Evolutionary conservation across 1,140 invertebrate genomes (phyloP), one percentile per base, ranked within the genome.

Genomic region (Sminthurinus signatus): DNA sequence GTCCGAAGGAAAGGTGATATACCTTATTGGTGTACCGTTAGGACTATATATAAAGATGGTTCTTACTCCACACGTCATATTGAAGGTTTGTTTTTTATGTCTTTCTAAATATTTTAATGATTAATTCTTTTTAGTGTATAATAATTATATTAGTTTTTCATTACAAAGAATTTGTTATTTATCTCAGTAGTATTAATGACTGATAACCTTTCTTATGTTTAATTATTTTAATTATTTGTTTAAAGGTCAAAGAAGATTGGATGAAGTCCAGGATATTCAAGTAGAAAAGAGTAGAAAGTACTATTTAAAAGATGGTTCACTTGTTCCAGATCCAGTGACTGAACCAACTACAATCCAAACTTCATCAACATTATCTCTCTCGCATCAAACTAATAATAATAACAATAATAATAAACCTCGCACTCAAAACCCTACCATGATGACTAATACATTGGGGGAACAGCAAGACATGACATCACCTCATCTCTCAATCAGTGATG

Each of bases 21-120:
- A 61, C 66, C 52, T 43, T 71, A 66, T 61, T 65, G 57, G 57
- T 63, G 66, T 14, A 63, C 44, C 15, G 48, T 71, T 3, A 67
- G 60, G 36, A 71, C 70, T 21, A 36, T 31, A 19, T 71, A 46
- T 46, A 71, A 71, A 46, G 70, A 71, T 39, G 67, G 64, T 5
- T 51, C 66, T 1, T 64, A 42, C 15, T 31, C 63, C 15, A 66
- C 62, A 8, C 55, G 70, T 21, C 48, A 56, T 12, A 64, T 71
- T 48, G 70, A 68, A 23, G n/a, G n/a, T n/a, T n/a, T n/a, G n/a
- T n/a, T n/a, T n/a, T n/a, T n/a, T n/a, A n/a, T n/a, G n/a, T n/a
- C n/a, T n/a, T n/a, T n/a, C n/a, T n/a, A n/a, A n/a, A n/a, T n/a
- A n/a, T n/a, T n/a, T n/a, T n/a, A n/a, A n/a, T n/a, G n/a, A n/a